Percentiles rank a stretch among this genome's conserved stretches.
These are phyloP conservation scores for Morone saxatilis DNA, from an alignment of 2,113 vertebrate genomes.

Conservation along the genomic window DNA sequence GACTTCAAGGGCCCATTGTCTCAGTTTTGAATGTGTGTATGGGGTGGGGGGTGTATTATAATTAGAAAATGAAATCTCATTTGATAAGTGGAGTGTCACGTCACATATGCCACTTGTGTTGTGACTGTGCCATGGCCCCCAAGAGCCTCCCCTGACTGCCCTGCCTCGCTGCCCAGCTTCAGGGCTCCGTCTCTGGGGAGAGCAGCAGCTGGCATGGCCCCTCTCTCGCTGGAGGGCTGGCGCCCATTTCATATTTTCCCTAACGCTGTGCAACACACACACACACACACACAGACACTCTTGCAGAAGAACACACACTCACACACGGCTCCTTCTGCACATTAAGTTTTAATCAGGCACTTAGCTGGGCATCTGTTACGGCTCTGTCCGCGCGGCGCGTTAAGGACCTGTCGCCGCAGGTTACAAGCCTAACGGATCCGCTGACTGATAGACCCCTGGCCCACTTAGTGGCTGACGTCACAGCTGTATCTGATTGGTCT, in stretches of 20 bases:
- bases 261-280: constrained; percentile 54
- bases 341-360: constrained; percentile 88
- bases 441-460: constrained; percentile 77
- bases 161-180: constrained; percentile 80
- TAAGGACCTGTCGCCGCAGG: constrained; percentile 82
- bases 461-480: constrained; percentile 75
- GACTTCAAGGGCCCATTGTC: constrained; percentile 13
- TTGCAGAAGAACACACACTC: constrained; percentile 33
- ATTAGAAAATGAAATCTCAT: constrained; percentile 64
- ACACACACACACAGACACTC: constrained; percentile 27
- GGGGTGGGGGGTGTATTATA: constrained; percentile 25
- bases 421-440: constrained; percentile 73
- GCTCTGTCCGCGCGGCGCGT: constrained; percentile 73
- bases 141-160: constrained; percentile 57
- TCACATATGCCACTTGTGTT: constrained; percentile 77
- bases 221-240: constrained; percentile 80
- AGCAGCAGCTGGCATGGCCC: constrained; percentile 81
- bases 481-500: constrained; percentile 41
- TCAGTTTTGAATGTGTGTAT: constrained; percentile 22
- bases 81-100: constrained; percentile 70
- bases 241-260: constrained; percentile 67
- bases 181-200: constrained; percentile 78
- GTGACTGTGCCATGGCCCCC: constrained; percentile 62
- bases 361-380: constrained; percentile 86
- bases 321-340: constrained; percentile 70